Conservation (phyloP, 2,113 vertebrate species). For the Platanista minor region DNA sequence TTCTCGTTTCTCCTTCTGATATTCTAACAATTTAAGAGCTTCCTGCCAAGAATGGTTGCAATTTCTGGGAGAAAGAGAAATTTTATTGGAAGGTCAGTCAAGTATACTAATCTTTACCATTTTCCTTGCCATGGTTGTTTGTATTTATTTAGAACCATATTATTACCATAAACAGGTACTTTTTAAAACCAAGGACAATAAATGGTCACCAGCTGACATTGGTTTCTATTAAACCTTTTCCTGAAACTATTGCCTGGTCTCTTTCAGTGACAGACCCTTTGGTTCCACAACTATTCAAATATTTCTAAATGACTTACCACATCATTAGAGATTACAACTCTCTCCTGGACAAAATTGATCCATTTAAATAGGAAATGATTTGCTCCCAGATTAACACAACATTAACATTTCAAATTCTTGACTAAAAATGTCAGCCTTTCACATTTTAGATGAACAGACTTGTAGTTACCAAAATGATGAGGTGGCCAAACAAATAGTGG, state of each 20-base stretch:
- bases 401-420: slow-evolving; percentile 47
- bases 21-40: neutral
- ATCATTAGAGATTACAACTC: slow-evolving; percentile 31
- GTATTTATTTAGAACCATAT: neutral
- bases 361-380: slow-evolving; percentile 54
- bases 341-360: slow-evolving; percentile 13
- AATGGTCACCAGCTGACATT: neutral
- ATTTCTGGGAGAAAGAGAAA: neutral
- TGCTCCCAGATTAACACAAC: slow-evolving; percentile 42
- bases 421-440: slow-evolving; percentile 37
- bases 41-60: neutral
- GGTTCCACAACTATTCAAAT: slow-evolving; percentile 8
- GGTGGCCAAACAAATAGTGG: neutral
- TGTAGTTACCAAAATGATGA: slow-evolving; percentile 20
- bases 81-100: neutral
- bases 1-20: neutral
- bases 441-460: slow-evolving; percentile 32
- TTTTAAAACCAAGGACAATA: neutral
- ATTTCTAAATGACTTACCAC: slow-evolving; percentile 49
- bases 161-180: neutral
- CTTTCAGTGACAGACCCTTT: neutral
- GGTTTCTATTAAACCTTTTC: neutral
- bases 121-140: neutral
- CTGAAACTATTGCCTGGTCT: neutral
- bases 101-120: neutral